Percentiles rank a stretch among this genome's conserved stretches.
These are phyloP conservation scores for Zaprionus ghesquierei DNA, from an alignment of 1,140 invertebrate species.

Conservation along the genomic window DNA sequence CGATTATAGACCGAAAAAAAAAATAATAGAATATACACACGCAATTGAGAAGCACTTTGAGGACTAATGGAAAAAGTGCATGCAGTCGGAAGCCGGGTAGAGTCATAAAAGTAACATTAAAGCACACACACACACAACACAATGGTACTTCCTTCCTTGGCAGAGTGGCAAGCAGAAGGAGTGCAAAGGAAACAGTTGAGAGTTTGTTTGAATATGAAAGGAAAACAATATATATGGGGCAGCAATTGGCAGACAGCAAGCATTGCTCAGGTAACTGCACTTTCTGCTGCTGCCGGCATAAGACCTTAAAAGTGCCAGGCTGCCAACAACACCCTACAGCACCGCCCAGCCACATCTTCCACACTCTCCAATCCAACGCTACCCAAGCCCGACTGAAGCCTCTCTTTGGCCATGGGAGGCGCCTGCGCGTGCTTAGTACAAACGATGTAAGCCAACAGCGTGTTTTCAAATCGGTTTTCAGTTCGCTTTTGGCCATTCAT, in stretches of 20 bases:
- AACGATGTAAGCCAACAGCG: not conserved
- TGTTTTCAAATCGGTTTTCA: constrained; percentile 34
- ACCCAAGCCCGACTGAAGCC: constrained; percentile 23
- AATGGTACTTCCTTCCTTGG: not conserved
- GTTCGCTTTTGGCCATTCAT: constrained; percentile 43
- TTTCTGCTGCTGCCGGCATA: not conserved
- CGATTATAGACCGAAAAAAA: not conserved
- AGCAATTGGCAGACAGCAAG: constrained; percentile 1
- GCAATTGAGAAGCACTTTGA: not conserved
- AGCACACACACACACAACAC: not conserved
- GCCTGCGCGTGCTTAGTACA: constrained; percentile 48
- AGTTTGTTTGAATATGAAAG: not conserved
- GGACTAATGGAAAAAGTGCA: not conserved
- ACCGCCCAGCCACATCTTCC: not conserved
- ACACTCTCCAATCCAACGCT: too few species aligned
- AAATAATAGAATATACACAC: not conserved
- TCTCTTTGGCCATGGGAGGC: constrained; percentile 36
- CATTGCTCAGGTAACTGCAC: constrained; percentile 17
- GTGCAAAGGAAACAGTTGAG: constrained; percentile 2
- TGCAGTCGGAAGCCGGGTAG: not conserved
- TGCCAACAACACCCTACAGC: not conserved
- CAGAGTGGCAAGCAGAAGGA: not conserved
- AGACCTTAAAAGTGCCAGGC: not conserved
- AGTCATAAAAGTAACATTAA: not conserved
- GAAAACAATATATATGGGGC: not conserved